Evolutionary conservation across 2,113 vertebrate species (phyloP).

Genomic region (Zeus faber): DNA sequence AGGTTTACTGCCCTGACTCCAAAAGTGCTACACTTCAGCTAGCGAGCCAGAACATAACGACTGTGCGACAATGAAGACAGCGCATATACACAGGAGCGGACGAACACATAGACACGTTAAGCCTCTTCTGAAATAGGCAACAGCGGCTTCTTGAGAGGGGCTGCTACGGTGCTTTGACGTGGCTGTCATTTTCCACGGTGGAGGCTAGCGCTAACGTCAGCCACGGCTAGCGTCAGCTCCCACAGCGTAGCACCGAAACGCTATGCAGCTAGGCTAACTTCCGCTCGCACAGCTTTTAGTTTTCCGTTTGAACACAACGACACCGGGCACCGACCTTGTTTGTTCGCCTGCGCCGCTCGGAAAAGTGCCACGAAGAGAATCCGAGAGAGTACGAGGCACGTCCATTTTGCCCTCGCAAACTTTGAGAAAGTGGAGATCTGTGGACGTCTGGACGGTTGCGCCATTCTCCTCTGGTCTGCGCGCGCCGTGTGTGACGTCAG

Average conservation of each 20-base stretch:
- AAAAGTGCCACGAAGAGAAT: constrained; percentile 20
- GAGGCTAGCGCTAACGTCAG: background rate
- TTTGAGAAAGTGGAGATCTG: constrained; percentile 3
- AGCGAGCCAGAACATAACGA: too few species aligned
- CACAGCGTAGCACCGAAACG: background rate
- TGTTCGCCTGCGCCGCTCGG: constrained; percentile 18
- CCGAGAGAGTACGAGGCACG: background rate
- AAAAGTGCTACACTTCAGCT: too few species aligned
- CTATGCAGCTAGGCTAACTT: constrained; percentile 6
- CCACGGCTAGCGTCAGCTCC: background rate
- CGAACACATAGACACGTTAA: too few species aligned
- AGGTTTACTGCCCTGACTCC: too few species aligned
- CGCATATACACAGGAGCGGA: too few species aligned
- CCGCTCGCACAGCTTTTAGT: background rate
- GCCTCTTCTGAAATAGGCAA: too few species aligned
- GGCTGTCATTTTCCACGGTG: background rate
- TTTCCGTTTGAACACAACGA: too few species aligned
- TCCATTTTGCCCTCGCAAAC: constrained; percentile 3
- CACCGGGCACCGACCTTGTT: constrained; percentile 33
- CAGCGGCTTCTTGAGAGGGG: too few species aligned
- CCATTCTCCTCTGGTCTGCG: constrained; percentile 12
- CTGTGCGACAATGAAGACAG: too few species aligned
- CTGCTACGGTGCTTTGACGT: too few species aligned
- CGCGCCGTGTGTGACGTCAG: background rate
- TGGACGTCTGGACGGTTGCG: constrained; percentile 11